Evolutionary conservation across 2,113 vertebrate species (phyloP).

Genomic region (Etia nguti): DNA sequence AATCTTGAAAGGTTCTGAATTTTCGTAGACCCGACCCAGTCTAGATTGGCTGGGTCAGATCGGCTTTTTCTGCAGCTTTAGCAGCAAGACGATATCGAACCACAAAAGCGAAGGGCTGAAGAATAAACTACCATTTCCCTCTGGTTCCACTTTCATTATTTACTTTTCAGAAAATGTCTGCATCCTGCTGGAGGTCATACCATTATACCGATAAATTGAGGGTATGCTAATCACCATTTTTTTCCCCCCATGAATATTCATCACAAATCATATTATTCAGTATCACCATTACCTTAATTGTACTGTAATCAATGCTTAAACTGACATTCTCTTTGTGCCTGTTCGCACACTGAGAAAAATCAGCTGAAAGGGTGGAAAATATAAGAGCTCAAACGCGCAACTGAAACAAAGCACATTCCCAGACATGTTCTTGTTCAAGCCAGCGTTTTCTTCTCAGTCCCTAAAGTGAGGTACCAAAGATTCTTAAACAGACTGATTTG

Average conservation of each 20-base stretch:
- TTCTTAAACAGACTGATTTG: conserved; percentile 69
- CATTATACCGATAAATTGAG: conserved; percentile 14
- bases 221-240: conserved; percentile 37
- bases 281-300: conserved; percentile 49
- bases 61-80: not conserved
- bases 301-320: conserved; percentile 47
- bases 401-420: conserved; percentile 44
- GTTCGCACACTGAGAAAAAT: not conserved
- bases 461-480: conserved; percentile 45
- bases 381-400: not conserved
- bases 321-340: conserved; percentile 12
- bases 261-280: conserved; percentile 38
- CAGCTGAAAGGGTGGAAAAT: conserved; percentile 18
- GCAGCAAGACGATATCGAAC: not conserved
- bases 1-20: conserved; percentile 19
- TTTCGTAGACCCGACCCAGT: not conserved
- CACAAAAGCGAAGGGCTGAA: not conserved
- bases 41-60: not conserved
- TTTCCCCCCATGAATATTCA: conserved; percentile 18
- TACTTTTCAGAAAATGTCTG: conserved; percentile 24
- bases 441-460: conserved; percentile 31
- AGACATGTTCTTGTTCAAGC: conserved; percentile 28
- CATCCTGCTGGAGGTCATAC: conserved; percentile 32
- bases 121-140: not conserved
- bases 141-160: conserved; percentile 17